A percentile compares a stretch with the other conserved stretches of the same genome.
These are phyloP conservation scores for Calonectris borealis DNA, from an alignment of 2,113 vertebrate genomes.

Conservation along the genomic window DNA sequence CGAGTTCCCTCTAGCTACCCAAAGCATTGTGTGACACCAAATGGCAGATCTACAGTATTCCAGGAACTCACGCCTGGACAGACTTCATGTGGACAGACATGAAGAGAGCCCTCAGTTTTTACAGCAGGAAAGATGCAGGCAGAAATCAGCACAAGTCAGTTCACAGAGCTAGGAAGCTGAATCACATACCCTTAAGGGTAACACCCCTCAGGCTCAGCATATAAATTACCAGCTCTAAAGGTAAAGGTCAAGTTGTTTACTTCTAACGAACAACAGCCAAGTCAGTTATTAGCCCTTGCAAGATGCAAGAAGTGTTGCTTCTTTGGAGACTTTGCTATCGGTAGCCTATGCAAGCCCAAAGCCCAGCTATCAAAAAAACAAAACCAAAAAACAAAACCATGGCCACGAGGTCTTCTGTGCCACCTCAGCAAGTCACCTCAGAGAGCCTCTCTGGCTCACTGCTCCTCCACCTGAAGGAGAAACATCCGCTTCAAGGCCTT, in stretches of 20 bases:
- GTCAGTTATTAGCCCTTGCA: not conserved
- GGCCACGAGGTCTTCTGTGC: no score
- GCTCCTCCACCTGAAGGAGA: not conserved
- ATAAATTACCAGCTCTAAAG: not conserved
- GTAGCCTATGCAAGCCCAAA: not conserved
- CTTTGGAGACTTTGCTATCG: not conserved
- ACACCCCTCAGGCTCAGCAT: not conserved
- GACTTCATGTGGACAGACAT: not conserved
- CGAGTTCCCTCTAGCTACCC: not conserved
- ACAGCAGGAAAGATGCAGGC: not conserved
- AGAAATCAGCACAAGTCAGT: not conserved
- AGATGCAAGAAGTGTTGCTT: not conserved
- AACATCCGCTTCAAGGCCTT: not conserved
- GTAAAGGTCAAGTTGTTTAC: not conserved
- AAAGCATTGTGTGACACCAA: not conserved
- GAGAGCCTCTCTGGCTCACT: not conserved
- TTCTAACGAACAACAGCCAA: not conserved
- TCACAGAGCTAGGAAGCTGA: not conserved
- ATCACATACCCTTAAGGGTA: not conserved
- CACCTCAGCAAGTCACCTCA: not conserved
- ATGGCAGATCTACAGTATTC: not conserved
- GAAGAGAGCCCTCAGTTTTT: not conserved
- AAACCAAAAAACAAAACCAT: not conserved
- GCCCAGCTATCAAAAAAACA: not conserved
- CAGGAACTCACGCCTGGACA: not conserved